phyloP scores from a whole-genome alignment of 2,888 invertebrate species.

The Sympetrum striolatum region DNA sequence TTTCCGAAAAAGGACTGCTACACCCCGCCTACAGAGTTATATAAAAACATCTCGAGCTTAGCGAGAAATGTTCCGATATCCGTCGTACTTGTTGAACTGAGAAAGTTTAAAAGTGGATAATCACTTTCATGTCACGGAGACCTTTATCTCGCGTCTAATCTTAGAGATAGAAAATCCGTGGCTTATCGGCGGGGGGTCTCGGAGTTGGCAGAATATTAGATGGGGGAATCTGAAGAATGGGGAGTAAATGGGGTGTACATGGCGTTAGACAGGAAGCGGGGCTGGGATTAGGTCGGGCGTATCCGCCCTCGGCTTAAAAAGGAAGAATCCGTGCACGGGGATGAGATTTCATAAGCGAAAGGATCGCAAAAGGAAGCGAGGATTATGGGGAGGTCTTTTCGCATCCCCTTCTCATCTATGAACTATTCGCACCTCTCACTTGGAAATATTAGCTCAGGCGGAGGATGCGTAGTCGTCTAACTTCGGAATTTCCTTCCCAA shows the following conservation, averaged over 20 bases:
- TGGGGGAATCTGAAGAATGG: neutral
- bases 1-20: no score
- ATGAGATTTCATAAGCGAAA: neutral
- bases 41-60: neutral
- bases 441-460: neutral
- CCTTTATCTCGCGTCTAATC: neutral
- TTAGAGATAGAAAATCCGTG: neutral
- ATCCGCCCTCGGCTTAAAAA: neutral
- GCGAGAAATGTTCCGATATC: neutral
- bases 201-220: neutral
- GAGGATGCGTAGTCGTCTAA: no score
- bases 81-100: neutral
- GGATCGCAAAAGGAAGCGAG: neutral
- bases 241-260: constrained; percentile 35
- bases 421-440: neutral
- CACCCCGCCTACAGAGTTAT: no score
- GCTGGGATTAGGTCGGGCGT: neutral
- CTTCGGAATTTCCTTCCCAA: no score
- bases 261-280: constrained; percentile 7
- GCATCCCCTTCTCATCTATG: neutral
- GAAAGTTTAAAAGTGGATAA: neutral
- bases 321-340: neutral
- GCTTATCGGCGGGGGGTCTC: no score
- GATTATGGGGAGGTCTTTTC: no score
- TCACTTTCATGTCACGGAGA: neutral